Base-by-base conservation (phyloP, 2,888 invertebrate genomes). In the Andrena bicolor region DNA sequence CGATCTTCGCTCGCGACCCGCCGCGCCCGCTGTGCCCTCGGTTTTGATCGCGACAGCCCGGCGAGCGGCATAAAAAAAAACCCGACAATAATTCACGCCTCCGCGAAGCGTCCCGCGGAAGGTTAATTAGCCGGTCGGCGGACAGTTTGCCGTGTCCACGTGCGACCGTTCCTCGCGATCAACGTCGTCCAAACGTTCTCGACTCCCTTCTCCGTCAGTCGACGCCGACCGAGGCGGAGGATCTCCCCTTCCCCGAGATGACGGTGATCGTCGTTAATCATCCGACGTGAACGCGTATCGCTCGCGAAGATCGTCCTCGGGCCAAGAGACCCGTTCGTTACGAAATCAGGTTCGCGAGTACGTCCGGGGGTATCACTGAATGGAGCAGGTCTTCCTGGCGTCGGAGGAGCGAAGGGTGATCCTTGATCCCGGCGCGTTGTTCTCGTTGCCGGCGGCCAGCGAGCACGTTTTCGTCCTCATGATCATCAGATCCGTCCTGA, bases 401-500 rank as follows among this genome's bases (percentile, higher is more conserved):
- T 91, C 91, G 65, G 87, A 84, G 13, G 92, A 89, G 60, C 92
- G 87, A 53, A 92, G 84, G 5, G 91, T 92, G 79, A 92, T 92
- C 75, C 92, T 89, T 66, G 92, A 92, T 74, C 92, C 92, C 3
- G 92, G 92, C 28, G 90, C 86, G 82, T 90, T 91, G 88, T 91
- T 92, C 79, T 92, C 95, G 78, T 96, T 96, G 79, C 95, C 95
- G 80, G 97, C 96, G 26, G 96, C 96, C 94, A 96, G 95, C 90
- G 96, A 96, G 94, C 96, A 96, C 81, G 97, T 97, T 94, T 97
- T 97, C 88, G 97, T 97, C 93, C 97, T 96, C 96, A 98, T 97
- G 90, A 97, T 97, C 96, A 98, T 97, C 88, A 98, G 95, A 93
- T 98, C 98, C 6, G 98, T 98, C 83, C 98, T 95, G 86, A 98